Evolutionary conservation across 92 coral and sea anemone species (phyloP).

Genomic region (Anthopleura xanthogrammica): DNA sequence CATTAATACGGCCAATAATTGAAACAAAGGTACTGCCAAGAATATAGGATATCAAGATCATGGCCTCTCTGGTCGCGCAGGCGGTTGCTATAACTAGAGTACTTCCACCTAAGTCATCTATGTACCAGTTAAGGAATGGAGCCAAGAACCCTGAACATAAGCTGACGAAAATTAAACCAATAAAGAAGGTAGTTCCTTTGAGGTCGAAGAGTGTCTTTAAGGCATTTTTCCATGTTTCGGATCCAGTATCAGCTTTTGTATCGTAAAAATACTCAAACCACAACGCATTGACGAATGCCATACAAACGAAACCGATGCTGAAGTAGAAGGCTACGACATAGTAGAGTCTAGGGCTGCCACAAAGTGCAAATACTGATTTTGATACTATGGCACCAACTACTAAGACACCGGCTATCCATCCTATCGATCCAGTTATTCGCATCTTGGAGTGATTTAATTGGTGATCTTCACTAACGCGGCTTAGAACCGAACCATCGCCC

Average conservation of each 20-base stretch:
- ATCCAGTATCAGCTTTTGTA: conserved; percentile 9
- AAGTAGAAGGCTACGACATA: conserved; percentile 55
- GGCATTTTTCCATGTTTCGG: conserved; percentile 34
- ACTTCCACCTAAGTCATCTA: conserved; percentile 67
- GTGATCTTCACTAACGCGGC: conserved; percentile 54
- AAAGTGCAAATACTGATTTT: conserved; percentile 29
- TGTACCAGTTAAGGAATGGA: conserved; percentile 72
- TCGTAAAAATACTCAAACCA: conserved; percentile 63
- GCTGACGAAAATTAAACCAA: conserved; percentile 47
- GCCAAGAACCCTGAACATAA: conserved; percentile 55
- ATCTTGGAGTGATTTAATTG: conserved; percentile 42
- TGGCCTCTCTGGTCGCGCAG: conserved; percentile 55
- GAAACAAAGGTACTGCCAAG: conserved; percentile 47
- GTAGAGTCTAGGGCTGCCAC: conserved; percentile 28
- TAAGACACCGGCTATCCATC: conserved; percentile 45
- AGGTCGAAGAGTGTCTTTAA: conserved; percentile 39
- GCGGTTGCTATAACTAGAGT: conserved; percentile 58
- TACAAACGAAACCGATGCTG: conserved; percentile 58
- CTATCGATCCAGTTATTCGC: conserved; percentile 63
- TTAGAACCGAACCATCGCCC: conserved; percentile 66
- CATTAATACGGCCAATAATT: conserved; percentile 54
- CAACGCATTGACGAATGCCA: conserved; percentile 56
- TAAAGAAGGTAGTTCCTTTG: conserved; percentile 41
- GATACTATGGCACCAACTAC: conserved; percentile 49
- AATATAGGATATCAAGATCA: conserved; percentile 48